phyloP scores from a whole-genome alignment of 1,140 invertebrate species.

The Nylanderia fulva region DNA sequence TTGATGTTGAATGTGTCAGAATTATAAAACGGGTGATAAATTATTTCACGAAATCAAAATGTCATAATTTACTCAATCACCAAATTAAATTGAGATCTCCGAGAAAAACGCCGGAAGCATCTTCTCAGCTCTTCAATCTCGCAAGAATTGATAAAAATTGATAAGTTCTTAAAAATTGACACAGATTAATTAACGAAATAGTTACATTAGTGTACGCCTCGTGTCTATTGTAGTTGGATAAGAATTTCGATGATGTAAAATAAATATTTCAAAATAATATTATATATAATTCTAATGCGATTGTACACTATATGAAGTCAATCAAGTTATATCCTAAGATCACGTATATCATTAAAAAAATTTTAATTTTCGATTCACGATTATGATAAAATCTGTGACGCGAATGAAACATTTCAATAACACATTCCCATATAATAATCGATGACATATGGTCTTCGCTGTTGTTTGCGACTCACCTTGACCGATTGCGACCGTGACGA shows the following conservation, averaged over 20 bases:
- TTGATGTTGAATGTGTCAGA: neutral
- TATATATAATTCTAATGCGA: no score
- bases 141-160: neutral
- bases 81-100: neutral
- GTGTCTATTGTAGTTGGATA: neutral
- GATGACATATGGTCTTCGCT: neutral
- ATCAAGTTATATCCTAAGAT: neutral
- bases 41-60: neutral
- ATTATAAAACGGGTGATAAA: neutral
- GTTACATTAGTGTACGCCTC: neutral
- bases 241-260: neutral
- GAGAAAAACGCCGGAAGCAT: neutral
- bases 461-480: constrained; percentile 26
- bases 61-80: neutral
- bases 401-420: neutral
- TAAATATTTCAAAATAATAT: neutral
- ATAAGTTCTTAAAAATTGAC: neutral
- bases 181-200: neutral
- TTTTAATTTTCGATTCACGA: neutral
- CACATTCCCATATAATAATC: neutral
- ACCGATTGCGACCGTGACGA: neutral
- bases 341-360: neutral
- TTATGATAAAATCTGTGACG: neutral
- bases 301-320: neutral
- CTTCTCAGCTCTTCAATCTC: neutral